Evolutionary conservation across 1,140 invertebrate species (phyloP).

Genomic region (Temnothorax nylanderi): DNA sequence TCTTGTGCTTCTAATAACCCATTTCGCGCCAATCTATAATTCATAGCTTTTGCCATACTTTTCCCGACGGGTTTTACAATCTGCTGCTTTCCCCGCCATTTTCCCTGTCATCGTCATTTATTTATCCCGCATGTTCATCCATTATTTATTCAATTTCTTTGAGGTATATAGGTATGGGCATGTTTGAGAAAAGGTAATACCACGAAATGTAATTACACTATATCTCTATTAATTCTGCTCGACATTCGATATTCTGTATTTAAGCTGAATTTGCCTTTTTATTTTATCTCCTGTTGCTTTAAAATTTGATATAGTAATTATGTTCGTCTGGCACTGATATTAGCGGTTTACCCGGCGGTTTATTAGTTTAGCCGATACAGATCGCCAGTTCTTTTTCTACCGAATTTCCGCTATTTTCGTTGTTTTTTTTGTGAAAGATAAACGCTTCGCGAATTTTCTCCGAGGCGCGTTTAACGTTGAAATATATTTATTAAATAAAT

Average conservation of each 20-base stretch:
- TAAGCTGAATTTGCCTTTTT: background rate
- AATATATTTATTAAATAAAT: constrained; percentile 31
- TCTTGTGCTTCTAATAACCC: constrained; percentile 31
- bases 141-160: background rate
- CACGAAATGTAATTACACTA: background rate
- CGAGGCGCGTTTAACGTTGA: background rate
- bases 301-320: constrained; percentile 11
- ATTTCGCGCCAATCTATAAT: constrained; percentile 25
- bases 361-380: background rate
- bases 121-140: background rate
- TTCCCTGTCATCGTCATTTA: background rate
- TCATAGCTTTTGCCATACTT: background rate
- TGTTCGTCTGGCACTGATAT: background rate
- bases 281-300: background rate
- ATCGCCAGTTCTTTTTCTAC: background rate
- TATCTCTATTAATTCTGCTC: background rate
- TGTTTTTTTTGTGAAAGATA: background rate
- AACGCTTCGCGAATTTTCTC: background rate
- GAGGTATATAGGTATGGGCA: background rate
- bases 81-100: background rate
- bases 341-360: background rate
- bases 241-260: background rate
- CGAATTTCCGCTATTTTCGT: background rate
- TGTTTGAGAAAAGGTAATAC: background rate
- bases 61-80: background rate